phyloP scores from a whole-genome alignment of 1,140 invertebrate genomes.

The Heliconius melpomene region DNA sequence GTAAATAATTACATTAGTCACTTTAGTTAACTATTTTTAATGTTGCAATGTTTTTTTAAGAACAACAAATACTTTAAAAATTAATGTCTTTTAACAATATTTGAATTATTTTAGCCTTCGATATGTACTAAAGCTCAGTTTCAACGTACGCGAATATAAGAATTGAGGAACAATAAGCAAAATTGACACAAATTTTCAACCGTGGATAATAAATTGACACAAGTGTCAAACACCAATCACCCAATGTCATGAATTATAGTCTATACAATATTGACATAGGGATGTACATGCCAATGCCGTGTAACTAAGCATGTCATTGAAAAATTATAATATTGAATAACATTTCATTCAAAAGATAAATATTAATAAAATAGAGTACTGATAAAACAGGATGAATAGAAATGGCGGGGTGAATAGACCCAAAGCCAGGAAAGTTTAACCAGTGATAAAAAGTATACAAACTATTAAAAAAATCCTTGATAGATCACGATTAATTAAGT shows the following conservation, averaged over 20 bases:
- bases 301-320: too few relatives aligned
- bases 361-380: too few relatives aligned
- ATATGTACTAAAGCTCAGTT: not conserved
- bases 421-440: too few relatives aligned
- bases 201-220: not conserved
- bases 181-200: not conserved
- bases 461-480: too few relatives aligned
- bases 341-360: too few relatives aligned
- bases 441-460: too few relatives aligned
- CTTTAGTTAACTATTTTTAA: not conserved
- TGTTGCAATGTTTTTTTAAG: not conserved
- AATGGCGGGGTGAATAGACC: too few relatives aligned
- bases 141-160: not conserved
- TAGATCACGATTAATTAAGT: too few relatives aligned
- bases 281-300: not conserved
- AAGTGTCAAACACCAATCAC: not conserved
- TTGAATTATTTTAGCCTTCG: not conserved
- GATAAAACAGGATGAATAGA: too few relatives aligned
- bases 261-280: too few relatives aligned
- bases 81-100: not conserved
- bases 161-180: not conserved
- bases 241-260: not conserved
- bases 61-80: not conserved
- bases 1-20: slow-evolving; percentile 34
- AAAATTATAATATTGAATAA: too few relatives aligned